Conservation (phyloP, 2,797 vertebrate genomes). For the Anabas testudineus region DNA sequence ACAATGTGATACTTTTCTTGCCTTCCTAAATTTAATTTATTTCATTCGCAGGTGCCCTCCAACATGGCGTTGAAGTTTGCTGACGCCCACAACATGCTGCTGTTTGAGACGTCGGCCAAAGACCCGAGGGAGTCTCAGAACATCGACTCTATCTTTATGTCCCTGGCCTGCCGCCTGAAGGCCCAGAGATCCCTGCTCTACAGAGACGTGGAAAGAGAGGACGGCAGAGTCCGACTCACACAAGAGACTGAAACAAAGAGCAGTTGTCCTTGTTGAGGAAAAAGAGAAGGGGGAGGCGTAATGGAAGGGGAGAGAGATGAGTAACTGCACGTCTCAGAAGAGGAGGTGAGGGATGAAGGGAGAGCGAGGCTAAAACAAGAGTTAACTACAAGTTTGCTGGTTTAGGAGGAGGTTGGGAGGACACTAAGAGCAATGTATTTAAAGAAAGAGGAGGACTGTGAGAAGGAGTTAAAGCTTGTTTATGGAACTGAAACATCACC, state of each 20-base stretch:
- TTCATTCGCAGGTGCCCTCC: slow-evolving; percentile 89
- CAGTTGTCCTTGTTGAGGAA: slow-evolving; percentile 91
- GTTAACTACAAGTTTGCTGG: slow-evolving; percentile 29
- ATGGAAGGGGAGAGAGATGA: slow-evolving; percentile 35
- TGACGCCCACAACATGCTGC: slow-evolving; percentile 96
- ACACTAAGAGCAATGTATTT: slow-evolving; percentile 22
- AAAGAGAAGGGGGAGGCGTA: slow-evolving; percentile 32
- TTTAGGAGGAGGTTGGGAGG: slow-evolving; percentile 16
- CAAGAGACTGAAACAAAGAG: slow-evolving; percentile 85
- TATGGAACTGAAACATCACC: slow-evolving; percentile 11
- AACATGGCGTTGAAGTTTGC: slow-evolving; percentile 95
- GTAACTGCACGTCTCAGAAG: slow-evolving; percentile 34
- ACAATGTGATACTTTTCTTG: neutral
- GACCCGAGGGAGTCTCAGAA: slow-evolving; percentile 97
- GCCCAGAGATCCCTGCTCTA: slow-evolving; percentile 94
- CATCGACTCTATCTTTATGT: slow-evolving; percentile 98
- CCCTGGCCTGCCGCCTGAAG: slow-evolving; percentile 94
- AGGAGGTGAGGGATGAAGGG: slow-evolving; percentile 36
- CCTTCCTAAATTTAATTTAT: neutral
- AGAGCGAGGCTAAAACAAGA: slow-evolving; percentile 20
- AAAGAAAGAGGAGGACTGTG: neutral
- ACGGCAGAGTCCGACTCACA: slow-evolving; percentile 86
- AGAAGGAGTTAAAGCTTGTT: neutral
- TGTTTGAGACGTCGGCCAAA: slow-evolving; percentile 98
- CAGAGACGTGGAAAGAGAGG: slow-evolving; percentile 90